These are phyloP conservation scores for Tretioscincus oriximinensis DNA, from an alignment of 2,113 vertebrate genomes.

Conservation along the genomic window DNA sequence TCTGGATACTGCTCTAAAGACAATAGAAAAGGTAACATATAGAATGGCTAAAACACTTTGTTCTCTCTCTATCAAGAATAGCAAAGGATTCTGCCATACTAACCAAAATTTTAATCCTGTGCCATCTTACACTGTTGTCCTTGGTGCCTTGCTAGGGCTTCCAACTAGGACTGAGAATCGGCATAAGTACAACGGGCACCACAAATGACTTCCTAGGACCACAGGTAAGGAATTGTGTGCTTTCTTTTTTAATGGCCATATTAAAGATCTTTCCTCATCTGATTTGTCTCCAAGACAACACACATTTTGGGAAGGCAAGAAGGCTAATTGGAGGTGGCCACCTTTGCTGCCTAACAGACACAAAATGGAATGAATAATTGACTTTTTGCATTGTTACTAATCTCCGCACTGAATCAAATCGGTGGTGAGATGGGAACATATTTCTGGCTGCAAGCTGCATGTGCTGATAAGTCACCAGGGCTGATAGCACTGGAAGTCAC, in stretches of 20 bases:
- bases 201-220: too few relatives aligned
- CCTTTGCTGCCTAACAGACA: conserved; percentile 9
- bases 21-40: too few relatives aligned
- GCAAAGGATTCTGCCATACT: too few relatives aligned
- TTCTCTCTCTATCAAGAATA: too few relatives aligned
- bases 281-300: background rate
- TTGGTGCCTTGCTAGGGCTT: background rate
- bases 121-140: too few relatives aligned
- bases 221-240: background rate
- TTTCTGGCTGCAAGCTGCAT: conserved; percentile 31
- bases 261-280: background rate
- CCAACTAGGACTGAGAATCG: background rate
- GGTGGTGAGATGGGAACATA: conserved; percentile 8
- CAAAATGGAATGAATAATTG: conserved; percentile 25
- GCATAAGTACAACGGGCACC: background rate
- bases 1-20: too few relatives aligned
- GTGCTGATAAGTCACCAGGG: conserved; percentile 26
- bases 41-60: too few relatives aligned
- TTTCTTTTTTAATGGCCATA: background rate
- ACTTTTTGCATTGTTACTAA: conserved; percentile 23
- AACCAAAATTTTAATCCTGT: too few relatives aligned
- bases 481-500: conserved; percentile 29
- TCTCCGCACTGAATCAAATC: conserved; percentile 15
- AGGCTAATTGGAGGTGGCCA: conserved; percentile 21
- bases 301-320: conserved; percentile 1